A percentile compares a stretch with the other conserved stretches of the same genome.
These are phyloP conservation scores for Dromas ardeola DNA, from an alignment of 2,113 vertebrate species.

Conservation along the genomic window DNA sequence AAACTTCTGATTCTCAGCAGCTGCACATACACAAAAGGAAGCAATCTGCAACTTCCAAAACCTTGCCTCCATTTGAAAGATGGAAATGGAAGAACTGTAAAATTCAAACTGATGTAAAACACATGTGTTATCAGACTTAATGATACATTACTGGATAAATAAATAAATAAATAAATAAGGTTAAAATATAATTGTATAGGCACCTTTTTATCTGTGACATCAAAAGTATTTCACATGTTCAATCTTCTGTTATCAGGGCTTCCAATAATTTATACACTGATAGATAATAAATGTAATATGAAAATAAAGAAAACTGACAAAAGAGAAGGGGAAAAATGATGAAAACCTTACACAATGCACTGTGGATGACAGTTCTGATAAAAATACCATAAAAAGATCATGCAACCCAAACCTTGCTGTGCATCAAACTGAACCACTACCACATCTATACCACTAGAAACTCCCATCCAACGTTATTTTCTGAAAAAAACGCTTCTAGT, in stretches of 20 bases:
- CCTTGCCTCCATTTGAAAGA: background rate
- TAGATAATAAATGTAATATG: background rate
- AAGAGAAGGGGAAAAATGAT: background rate
- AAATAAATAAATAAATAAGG: background rate
- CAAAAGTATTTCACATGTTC: background rate
- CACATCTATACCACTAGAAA: background rate
- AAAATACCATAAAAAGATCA: background rate
- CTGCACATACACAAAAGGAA: slow-evolving; percentile 42
- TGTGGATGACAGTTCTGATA: background rate
- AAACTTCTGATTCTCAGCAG: slow-evolving; percentile 28
- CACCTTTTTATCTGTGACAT: background rate
- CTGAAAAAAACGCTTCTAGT: background rate
- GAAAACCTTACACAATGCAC: background rate
- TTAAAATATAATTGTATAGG: background rate
- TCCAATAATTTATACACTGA: background rate
- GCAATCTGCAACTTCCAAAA: background rate
- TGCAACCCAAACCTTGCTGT: background rate
- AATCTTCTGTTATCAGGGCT: background rate
- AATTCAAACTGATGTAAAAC: background rate
- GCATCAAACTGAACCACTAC: background rate
- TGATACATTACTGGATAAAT: background rate
- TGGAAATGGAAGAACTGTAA: background rate
- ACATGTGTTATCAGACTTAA: background rate
- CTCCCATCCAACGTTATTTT: background rate
- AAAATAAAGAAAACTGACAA: background rate